A percentile compares a stretch with the other conserved stretches of the same genome.
Evolutionary conservation across 1,140 invertebrate genomes (phyloP).

Genomic region (Trachelipus rathkii): DNA sequence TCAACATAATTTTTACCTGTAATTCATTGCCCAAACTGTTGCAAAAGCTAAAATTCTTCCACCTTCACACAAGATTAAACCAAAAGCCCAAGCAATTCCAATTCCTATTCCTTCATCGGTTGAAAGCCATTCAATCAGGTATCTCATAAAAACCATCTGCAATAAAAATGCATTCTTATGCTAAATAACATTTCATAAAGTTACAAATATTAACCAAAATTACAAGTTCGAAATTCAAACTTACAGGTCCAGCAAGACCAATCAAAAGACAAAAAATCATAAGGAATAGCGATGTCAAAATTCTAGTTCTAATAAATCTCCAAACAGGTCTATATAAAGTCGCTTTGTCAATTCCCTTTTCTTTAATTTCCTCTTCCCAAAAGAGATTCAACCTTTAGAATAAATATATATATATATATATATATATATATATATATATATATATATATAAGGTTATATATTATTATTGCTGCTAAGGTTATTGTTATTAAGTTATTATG

Average conservation of each 20-base stretch:
- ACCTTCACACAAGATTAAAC: constrained; percentile 57
- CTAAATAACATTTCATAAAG: not conserved
- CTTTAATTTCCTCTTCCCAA: constrained; percentile 18
- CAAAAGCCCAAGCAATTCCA: constrained; percentile 56
- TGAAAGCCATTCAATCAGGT: constrained; percentile 56
- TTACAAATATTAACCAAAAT: not conserved
- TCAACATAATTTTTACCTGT: constrained; percentile 45
- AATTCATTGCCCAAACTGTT: constrained; percentile 60
- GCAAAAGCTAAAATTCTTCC: constrained; percentile 58
- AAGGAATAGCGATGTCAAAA: constrained; percentile 17
- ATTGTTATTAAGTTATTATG: too few relatives aligned
- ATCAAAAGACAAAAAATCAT: constrained; percentile 2
- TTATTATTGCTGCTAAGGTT: too few relatives aligned
- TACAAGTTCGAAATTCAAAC: not conserved
- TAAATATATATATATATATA: constrained; percentile 17
- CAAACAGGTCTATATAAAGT: constrained; percentile 16
- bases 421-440: constrained; percentile 14
- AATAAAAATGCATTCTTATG: constrained; percentile 39
- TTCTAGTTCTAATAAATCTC: constrained; percentile 18
- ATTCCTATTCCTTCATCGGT: constrained; percentile 49
- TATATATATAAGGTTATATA: constrained; percentile 6
- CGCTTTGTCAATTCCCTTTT: not conserved
- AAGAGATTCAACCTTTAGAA: constrained; percentile 10
- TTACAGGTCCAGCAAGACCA: constrained; percentile 24
- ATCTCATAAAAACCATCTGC: constrained; percentile 59